Conservation (phyloP, 2,113 vertebrate species). For the Oncorhynchus kisutch region DNA sequence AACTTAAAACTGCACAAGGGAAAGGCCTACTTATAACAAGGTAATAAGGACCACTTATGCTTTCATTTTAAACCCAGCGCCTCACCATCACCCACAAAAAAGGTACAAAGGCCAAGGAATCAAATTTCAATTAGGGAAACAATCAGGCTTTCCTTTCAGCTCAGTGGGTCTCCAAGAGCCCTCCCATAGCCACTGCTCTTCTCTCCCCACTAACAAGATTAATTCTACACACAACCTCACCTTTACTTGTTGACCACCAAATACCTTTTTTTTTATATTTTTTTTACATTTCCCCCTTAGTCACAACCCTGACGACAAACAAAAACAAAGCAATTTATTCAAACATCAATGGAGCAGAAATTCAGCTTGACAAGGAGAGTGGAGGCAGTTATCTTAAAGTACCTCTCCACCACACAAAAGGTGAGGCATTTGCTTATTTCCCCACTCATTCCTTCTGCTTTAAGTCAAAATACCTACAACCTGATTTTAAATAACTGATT, state of each 20-base stretch:
- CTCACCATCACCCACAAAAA: slow-evolving; percentile 31
- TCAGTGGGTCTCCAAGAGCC: slow-evolving; percentile 47
- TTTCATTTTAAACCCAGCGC: neutral
- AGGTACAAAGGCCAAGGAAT: slow-evolving; percentile 51
- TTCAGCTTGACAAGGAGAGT: slow-evolving; percentile 52
- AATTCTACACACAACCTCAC: slow-evolving; percentile 37
- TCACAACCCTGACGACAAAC: slow-evolving; percentile 42
- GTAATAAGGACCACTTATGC: slow-evolving; percentile 29
- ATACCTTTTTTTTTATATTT: slow-evolving; percentile 29
- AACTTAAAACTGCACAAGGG: too few species aligned
- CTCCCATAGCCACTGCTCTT: slow-evolving; percentile 40
- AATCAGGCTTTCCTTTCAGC: slow-evolving; percentile 63
- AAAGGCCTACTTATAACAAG: neutral
- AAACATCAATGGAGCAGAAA: slow-evolving; percentile 51
- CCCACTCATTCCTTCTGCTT: too few species aligned
- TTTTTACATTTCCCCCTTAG: neutral
- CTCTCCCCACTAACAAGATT: slow-evolving; percentile 42
- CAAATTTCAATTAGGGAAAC: slow-evolving; percentile 71
- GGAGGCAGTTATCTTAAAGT: slow-evolving; percentile 43
- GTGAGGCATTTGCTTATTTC: slow-evolving; percentile 4
- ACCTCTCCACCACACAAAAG: slow-evolving; percentile 4
- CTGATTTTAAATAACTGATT: too few species aligned
- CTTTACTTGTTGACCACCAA: slow-evolving; percentile 10
- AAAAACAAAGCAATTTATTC: slow-evolving; percentile 65
- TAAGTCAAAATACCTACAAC: too few species aligned